A percentile compares a stretch with the other conserved stretches of the same genome.
These are phyloP conservation scores for Callyntrura guangdongensis DNA, from an alignment of 2,888 invertebrate species.

Conservation along the genomic window DNA sequence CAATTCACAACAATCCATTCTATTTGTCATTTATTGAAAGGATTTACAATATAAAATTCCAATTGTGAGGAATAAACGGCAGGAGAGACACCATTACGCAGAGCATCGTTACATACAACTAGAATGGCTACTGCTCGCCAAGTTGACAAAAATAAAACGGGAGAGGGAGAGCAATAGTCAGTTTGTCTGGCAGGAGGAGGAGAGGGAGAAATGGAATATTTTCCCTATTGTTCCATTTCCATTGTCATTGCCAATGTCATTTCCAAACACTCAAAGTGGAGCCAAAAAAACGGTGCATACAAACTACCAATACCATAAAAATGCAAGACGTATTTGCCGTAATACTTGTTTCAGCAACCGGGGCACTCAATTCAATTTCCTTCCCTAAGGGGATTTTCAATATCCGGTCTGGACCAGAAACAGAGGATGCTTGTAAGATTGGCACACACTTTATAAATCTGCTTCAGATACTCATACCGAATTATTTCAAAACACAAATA, in stretches of 20 bases:
- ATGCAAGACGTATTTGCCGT: no score
- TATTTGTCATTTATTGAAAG: slow-evolving; percentile 84
- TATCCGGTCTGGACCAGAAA: no score
- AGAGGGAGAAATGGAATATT: background rate
- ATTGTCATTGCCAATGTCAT: slow-evolving; percentile 55
- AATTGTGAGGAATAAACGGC: slow-evolving; percentile 72
- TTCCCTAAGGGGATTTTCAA: no score
- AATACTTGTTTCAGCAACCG: no score
- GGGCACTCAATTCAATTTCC: no score
- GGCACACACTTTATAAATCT: no score
- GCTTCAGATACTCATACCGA: no score
- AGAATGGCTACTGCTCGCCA: background rate
- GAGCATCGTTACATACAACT: background rate
- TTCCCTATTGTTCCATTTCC: slow-evolving; percentile 42
- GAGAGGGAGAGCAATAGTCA: no score
- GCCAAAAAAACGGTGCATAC: background rate
- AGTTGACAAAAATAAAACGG: background rate
- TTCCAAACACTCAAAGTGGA: background rate
- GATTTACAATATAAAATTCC: slow-evolving; percentile 84
- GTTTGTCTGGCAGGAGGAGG: no score
- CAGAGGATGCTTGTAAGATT: no score
- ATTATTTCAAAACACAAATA: no score
- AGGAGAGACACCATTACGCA: slow-evolving; percentile 19
- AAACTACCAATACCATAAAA: background rate
- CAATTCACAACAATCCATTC: slow-evolving; percentile 47